Evolutionary conservation across 37 sponge, comb jelly and placozoan species (phyloP), one percentile per base, ranked within the genome.

Genomic region (Lycopodina hypogea): DNA sequence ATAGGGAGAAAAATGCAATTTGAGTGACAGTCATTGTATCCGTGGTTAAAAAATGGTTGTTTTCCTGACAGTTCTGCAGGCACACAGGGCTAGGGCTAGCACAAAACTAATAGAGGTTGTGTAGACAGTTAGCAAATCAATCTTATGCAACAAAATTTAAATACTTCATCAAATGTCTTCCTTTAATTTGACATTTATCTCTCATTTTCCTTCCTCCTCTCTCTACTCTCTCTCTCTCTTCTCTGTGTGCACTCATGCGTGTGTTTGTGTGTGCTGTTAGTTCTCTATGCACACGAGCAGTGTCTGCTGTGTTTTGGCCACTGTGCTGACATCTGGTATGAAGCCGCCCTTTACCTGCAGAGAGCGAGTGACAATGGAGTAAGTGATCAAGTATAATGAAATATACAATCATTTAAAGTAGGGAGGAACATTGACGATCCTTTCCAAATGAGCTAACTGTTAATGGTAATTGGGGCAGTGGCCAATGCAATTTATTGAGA

Each of bases 261-360:
- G 15, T 60, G 61, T 60, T 3, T 60, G 28, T 60, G 28, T 60
- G 29, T 60, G 29, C 17, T 17, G 52, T 17, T 42, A 95, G 96
- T 95, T 17, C 78, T 86, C 42, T 95, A 92, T 81, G 90, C 93
- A 22, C 89, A 90, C 56, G 86, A 92, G 50, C 98, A 97, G 79
- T 95, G 93, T 74, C 87, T 97, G 33, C 76, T 92, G 37, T 81
- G 81, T 42, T 95, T 90, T 78, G 90, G 93, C 3, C 86, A 88
- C 55, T 91, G 94, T 75, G 77, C 98, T 71, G 91, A 92, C 48
- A 78, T 97, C 62, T 97, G 98, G 98, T 95, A 86, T 76, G 98
- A 94, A 51, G 91, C 91, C 34, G 90, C 91, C 21, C 82, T 87
- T 42, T 97, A 88, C 66, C 78, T 97, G 50, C 93, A 97, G 78